These are phyloP conservation scores for Dynastes maya DNA, from an alignment of 2,888 invertebrate species.

Conservation along the genomic window DNA sequence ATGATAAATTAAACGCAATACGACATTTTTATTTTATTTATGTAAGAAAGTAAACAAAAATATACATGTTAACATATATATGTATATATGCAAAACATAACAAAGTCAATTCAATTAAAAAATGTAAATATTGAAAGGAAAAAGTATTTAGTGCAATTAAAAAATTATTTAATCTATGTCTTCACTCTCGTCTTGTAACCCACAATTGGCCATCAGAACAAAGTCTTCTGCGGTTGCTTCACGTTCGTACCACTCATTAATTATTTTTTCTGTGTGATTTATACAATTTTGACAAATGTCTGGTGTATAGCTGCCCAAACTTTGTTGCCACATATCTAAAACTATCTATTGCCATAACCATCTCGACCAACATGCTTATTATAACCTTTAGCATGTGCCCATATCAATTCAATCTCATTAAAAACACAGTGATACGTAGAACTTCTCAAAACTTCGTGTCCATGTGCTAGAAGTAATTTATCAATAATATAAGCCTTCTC, in stretches of 20 bases:
- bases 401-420: conserved; percentile 62
- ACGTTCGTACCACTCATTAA: conserved; percentile 37
- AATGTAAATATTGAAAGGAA: not conserved
- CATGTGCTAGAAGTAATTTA: conserved; percentile 59
- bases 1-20: not conserved
- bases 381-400: conserved; percentile 36
- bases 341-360: conserved; percentile 39
- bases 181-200: conserved; percentile 5
- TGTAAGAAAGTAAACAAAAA: too few species aligned
- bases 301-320: conserved; percentile 27
- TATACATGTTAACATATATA: not conserved
- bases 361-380: conserved; percentile 45
- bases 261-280: conserved; percentile 27
- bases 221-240: conserved; percentile 19
- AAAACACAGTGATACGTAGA: conserved; percentile 64
- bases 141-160: not conserved
- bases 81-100: conserved; percentile 5
- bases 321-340: conserved; percentile 26
- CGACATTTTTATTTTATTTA: conserved; percentile 5
- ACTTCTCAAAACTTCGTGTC: conserved; percentile 61
- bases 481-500: conserved; percentile 60
- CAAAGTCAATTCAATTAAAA: not conserved
- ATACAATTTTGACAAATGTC: conserved; percentile 21
- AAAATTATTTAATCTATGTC: not conserved
- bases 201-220: not conserved